Base-by-base conservation (phyloP, 2,888 invertebrate species). In the Agrochola macilenta region DNA sequence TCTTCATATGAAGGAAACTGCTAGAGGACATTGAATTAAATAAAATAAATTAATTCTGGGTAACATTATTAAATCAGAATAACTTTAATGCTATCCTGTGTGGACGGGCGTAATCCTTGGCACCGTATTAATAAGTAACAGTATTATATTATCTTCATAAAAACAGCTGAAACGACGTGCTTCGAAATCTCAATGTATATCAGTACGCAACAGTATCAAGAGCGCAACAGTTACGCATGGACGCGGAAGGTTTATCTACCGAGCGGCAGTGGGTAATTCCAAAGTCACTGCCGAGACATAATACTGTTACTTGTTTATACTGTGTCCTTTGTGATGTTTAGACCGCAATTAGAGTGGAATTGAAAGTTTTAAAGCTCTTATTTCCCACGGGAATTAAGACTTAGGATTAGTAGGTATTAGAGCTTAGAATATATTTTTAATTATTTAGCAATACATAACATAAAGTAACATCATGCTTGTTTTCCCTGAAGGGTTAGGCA, bases 1-100 rank as follows among this genome's bases (percentile, higher is more conserved):
- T 79, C 75, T 80, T 79, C 74, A 81, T 78, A 65, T 73, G 74
- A 76, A 81, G 58, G 74, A 84, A 74, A 76, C 74, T 82, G 71
- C 82, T 54, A 76, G 70, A 78, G 76, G 75, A 76, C 72, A 65
- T 74, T 74, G 71, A 81, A 88, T 88, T 63, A 88, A 88, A 86
- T 83, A 65, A 85, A 87, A 81, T 86, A 72, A 76, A 85, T 82
- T 77, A 77, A 79, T 75, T 82, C 60, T n/a, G 69, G 61, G 69
- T 54, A 80, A 73, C 64, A 63, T 58, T 60, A 76, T 85, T 75
- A 77, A 65, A 79, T 66, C 7, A 46, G 39, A 52, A 76, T n/a
- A 61, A 64, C 23, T 74, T 85, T n/a, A 64, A 57, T 43, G 39
- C n/a, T 49, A 11, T 57, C 54, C n/a, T 17, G 54, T 69, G 52